Base-by-base conservation (phyloP, 1,140 invertebrate species). In the Pararge aegeria region DNA sequence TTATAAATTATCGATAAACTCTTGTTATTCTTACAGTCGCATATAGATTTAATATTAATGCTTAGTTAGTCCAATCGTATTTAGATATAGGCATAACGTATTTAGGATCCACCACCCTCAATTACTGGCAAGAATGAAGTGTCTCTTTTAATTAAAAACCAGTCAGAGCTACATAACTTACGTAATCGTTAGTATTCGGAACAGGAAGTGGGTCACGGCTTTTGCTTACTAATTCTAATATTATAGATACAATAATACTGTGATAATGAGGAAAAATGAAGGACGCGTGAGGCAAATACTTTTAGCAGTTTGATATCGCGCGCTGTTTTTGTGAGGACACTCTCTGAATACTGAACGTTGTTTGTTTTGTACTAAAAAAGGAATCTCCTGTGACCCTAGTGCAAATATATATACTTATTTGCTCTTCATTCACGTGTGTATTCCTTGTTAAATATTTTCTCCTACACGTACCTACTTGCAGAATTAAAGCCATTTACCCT, bases 111-210 rank as follows among this genome's bases (percentile, higher is more conserved):
- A n/a, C n/a, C n/a, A n/a, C n/a, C n/a, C 16, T 40, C 16, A 16
- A 40, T 16, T 40, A 16, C 13, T 5, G 13, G 1, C 38, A 40
- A 15, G 5, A 7, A 7, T 40, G 13, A 40, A 40, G 16, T 40
- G 15, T 16, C 38, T 37, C 34, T 16, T 5, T 40, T 40, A 40
- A 40, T 40, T 40, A 40, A 18, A 40, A 10, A 18, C 38, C 5
- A 40, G 15, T 40, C 34, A 37, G 34, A n/a, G 10, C n/a, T 40
- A 40, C 38, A 2, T 40, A 40, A 40, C 38, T 18, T 16, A 40
- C 19, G 19, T 19, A 46, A 46, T n/a, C 42, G 12, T n/a, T 46
- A 46, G 42, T 46, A 46, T 46, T 46, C 42, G 42, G 42, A 21
- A 12, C n/a, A n/a, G 42, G 20, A 20, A 46, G 12, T 20, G 10